These are phyloP conservation scores for Ailuropoda melanoleuca DNA, from an alignment of 2,113 vertebrate species.

Conservation along the genomic window DNA sequence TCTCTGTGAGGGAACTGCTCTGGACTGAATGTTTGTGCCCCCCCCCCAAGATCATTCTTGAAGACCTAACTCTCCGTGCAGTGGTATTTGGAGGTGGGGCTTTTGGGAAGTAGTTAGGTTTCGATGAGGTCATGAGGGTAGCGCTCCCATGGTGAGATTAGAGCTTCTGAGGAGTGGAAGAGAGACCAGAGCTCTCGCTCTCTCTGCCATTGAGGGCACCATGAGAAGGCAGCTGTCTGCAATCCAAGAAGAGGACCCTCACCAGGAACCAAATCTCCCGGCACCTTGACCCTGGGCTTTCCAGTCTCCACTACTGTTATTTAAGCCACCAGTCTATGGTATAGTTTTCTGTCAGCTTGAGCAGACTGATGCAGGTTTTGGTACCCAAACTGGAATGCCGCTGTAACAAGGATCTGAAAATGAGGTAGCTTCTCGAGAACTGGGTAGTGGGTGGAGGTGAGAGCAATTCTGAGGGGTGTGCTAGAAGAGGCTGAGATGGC, in stretches of 20 bases:
- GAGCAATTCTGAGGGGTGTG: neutral
- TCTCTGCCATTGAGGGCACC: neutral
- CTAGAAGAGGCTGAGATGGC: neutral
- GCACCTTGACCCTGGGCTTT: neutral
- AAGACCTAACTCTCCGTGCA: neutral
- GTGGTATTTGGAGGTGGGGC: neutral
- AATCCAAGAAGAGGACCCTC: neutral
- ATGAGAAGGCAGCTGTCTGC: neutral
- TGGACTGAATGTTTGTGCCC: neutral
- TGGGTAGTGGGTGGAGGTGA: neutral
- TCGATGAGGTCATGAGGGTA: neutral
- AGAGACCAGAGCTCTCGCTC: neutral
- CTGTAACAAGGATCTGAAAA: neutral
- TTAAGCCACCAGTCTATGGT: neutral
- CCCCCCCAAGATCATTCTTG: neutral
- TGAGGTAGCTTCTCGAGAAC: neutral
- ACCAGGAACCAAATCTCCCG: neutral
- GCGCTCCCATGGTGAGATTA: neutral
- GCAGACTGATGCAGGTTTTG: neutral
- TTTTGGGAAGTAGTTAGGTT: neutral
- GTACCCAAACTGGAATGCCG: neutral
- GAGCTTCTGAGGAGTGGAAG: neutral
- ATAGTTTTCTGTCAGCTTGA: neutral
- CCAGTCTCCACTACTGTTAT: neutral
- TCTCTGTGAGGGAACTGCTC: neutral